These are phyloP conservation scores for Rhincodon typus DNA, from an alignment of 2,797 vertebrate species.

Conservation along the genomic window DNA sequence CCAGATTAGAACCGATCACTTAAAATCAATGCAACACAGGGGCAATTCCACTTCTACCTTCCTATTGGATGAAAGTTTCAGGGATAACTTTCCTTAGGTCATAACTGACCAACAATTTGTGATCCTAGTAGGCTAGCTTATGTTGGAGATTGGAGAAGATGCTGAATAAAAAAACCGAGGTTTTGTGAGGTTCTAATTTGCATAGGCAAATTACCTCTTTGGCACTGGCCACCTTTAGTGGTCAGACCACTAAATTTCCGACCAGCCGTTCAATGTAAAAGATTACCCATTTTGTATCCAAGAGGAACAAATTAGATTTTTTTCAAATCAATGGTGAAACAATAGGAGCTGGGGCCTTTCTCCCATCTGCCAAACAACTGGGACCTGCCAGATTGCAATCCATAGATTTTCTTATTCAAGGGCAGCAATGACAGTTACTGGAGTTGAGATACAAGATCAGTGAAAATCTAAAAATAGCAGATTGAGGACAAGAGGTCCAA, in stretches of 20 bases:
- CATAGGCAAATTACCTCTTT: background rate
- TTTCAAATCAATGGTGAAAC: background rate
- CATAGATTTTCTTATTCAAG: background rate
- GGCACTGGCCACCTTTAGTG: background rate
- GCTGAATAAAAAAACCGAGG: background rate
- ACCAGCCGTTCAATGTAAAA: background rate
- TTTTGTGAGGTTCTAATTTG: background rate
- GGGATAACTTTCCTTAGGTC: background rate
- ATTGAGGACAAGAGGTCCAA: background rate
- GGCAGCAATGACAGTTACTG: background rate
- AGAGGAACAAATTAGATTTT: background rate
- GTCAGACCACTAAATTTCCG: background rate
- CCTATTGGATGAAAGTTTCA: background rate
- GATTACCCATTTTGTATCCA: background rate
- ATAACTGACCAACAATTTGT: background rate
- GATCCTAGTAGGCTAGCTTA: background rate
- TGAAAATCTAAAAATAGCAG: background rate
- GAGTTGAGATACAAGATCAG: background rate
- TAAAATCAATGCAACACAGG: background rate
- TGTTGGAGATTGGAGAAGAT: background rate
- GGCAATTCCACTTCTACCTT: background rate
- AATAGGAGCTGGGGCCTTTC: background rate
- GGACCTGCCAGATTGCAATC: background rate
- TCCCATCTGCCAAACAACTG: too few species aligned
- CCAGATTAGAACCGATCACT: background rate